phyloP scores from a whole-genome alignment of 2,888 invertebrate species.

The Standfussiana lucernea region DNA sequence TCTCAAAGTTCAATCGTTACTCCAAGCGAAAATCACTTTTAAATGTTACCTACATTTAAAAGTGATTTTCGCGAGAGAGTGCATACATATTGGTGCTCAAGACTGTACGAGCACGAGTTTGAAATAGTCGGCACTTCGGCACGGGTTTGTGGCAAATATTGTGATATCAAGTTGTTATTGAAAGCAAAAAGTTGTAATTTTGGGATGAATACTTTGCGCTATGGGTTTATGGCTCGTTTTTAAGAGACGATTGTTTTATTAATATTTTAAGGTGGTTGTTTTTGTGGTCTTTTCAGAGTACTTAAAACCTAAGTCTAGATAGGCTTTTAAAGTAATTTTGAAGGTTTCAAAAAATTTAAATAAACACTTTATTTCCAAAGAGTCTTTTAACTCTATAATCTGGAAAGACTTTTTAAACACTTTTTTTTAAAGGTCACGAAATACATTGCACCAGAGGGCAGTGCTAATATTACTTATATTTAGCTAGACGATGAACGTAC shows the following conservation, averaged over 20 bases:
- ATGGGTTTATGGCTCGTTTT: neutral
- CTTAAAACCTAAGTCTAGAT: neutral
- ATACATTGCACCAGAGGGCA: too few relatives aligned
- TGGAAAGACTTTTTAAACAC: neutral
- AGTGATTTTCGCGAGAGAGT: too few relatives aligned
- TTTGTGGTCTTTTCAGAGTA: neutral
- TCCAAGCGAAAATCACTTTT: neutral
- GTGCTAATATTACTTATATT: neutral
- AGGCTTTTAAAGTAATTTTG: neutral
- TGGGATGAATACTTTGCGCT: neutral
- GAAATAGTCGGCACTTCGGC: constrained; percentile 31
- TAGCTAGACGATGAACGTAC: neutral
- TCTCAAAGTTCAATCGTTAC: neutral
- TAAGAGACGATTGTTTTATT: neutral
- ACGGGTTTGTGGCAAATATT: constrained; percentile 40
- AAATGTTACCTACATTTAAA: too few relatives aligned
- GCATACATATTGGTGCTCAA: neutral
- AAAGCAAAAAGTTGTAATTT: constrained; percentile 29
- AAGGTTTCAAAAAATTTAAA: neutral
- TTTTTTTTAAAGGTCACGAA: neutral
- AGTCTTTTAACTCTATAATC: neutral
- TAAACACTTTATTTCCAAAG: neutral
- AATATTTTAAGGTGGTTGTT: neutral
- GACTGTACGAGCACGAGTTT: neutral
- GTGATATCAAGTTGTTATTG: constrained; percentile 26